Evolutionary conservation across 2,797 vertebrate genomes (phyloP).

Genomic region (Hozukius guyotensis): DNA sequence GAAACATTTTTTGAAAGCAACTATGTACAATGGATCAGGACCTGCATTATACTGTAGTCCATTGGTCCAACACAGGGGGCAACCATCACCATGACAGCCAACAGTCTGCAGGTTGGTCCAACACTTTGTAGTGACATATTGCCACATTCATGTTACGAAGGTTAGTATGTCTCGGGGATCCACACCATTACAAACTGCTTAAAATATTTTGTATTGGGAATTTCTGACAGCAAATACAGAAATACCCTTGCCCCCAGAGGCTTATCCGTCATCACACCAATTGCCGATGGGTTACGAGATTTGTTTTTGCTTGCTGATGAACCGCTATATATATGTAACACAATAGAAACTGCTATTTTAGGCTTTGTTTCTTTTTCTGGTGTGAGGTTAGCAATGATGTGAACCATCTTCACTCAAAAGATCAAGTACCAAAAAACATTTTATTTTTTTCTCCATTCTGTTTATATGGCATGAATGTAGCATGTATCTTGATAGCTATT

Average conservation of each 20-base stretch:
- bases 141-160: not conserved
- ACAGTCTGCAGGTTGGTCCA: not conserved
- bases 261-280: too few relatives aligned
- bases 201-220: not conserved
- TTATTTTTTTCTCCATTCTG: too few relatives aligned
- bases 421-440: not conserved
- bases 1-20: not conserved
- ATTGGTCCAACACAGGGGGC: not conserved
- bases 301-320: not conserved
- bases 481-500: too few relatives aligned
- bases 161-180: not conserved
- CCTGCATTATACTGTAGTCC: not conserved
- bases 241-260: too few relatives aligned
- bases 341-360: not conserved
- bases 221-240: not conserved
- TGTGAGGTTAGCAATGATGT: not conserved
- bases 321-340: not conserved
- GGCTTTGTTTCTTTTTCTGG: not conserved
- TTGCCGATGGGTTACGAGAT: not conserved
- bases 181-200: not conserved
- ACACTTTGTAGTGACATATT: not conserved
- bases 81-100: not conserved
- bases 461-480: too few relatives aligned
- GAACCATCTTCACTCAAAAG: not conserved
- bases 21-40: not conserved